phyloP scores from a whole-genome alignment of 2,113 vertebrate genomes.

The Microtus montanus region DNA sequence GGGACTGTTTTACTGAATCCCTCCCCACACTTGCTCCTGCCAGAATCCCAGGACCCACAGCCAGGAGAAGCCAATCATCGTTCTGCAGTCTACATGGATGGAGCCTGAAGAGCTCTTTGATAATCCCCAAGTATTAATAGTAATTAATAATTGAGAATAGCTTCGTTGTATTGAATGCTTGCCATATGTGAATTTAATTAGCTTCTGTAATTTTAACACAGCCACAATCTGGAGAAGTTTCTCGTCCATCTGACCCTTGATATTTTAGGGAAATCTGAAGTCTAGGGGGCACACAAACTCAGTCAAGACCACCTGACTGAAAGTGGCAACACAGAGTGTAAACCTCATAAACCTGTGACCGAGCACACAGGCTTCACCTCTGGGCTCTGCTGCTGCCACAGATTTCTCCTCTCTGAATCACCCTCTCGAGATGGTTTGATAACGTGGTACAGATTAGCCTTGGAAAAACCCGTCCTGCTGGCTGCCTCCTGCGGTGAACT shows the following conservation, averaged over 20 bases:
- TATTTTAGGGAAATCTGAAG: not conserved
- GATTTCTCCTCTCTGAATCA: constrained; percentile 16
- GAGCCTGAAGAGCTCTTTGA: not conserved
- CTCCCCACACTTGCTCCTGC: not conserved
- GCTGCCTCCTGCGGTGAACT: accelerated
- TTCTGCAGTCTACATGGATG: not conserved
- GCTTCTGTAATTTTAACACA: not conserved
- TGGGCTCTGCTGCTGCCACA: not conserved
- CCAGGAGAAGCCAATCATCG: not conserved
- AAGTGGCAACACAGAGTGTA: too few relatives aligned
- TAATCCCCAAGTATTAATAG: not conserved
- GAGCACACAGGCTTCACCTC: not conserved
- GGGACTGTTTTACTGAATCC: not conserved
- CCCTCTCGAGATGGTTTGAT: constrained; percentile 37
- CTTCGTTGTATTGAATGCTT: not conserved
- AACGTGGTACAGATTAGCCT: constrained; percentile 39
- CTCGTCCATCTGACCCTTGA: not conserved
- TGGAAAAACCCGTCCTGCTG: constrained; percentile 40
- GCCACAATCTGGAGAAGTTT: not conserved
- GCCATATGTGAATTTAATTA: not conserved
- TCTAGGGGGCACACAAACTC: not conserved
- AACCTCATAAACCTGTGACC: not conserved
- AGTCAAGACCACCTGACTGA: too few relatives aligned
- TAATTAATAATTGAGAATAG: constrained; percentile 13
- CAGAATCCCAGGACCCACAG: not conserved